phyloP scores from a whole-genome alignment of 1,140 invertebrate genomes.

The Anastrepha obliqua region DNA sequence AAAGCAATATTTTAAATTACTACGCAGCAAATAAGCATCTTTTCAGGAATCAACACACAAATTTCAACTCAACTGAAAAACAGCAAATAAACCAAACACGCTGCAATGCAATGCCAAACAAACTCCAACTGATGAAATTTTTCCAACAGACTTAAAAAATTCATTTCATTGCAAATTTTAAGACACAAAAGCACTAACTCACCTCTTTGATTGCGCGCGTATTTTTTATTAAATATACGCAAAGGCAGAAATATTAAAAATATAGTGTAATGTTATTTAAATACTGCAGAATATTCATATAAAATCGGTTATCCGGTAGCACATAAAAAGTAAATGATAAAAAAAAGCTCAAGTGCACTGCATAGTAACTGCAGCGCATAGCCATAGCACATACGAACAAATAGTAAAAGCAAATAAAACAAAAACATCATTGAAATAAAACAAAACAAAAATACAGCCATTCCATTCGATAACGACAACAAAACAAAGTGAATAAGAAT shows the following conservation, averaged over 20 bases:
- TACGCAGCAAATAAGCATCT: constrained; percentile 14
- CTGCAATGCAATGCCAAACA: not conserved
- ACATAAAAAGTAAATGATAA: not conserved
- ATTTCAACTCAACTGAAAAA: not conserved
- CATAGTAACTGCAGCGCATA: constrained; percentile 28
- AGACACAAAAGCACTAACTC: not conserved
- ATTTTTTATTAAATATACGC: not conserved
- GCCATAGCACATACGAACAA: not conserved
- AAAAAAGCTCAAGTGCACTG: constrained; percentile 29
- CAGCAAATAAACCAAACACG: not conserved
- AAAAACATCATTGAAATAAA: constrained; percentile 30
- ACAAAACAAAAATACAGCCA: constrained; percentile 8
- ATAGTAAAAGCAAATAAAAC: constrained; percentile 35
- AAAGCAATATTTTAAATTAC: not conserved
- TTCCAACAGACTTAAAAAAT: not conserved
- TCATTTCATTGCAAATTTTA: constrained; percentile 1
- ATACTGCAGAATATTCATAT: not conserved
- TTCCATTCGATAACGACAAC: constrained; percentile 53
- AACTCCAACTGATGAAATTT: not conserved
- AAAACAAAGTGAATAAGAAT: constrained; percentile 52
- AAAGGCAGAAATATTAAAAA: not conserved
- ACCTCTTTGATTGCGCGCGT: not conserved
- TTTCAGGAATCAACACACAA: not conserved
- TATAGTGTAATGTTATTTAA: not conserved
- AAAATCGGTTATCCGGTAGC: not conserved